These are phyloP conservation scores for Opisthograptis luteolata DNA, from an alignment of 2,888 invertebrate species.

Conservation along the genomic window DNA sequence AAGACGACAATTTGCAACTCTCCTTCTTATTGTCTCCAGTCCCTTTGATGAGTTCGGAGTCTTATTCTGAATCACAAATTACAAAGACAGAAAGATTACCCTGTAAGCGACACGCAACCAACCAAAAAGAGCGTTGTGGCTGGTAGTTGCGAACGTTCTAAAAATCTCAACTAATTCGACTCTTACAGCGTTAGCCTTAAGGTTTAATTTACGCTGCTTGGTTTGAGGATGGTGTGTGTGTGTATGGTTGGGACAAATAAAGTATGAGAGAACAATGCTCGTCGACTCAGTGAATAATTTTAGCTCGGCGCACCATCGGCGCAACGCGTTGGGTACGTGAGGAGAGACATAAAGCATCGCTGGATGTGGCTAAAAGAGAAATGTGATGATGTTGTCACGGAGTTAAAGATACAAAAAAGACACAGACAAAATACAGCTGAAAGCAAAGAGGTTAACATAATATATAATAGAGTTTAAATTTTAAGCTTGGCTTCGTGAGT, in stretches of 20 bases:
- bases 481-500: too few species aligned
- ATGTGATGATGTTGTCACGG: conserved; percentile 3
- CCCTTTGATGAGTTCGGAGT: conserved; percentile 56
- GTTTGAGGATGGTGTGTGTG: conserved; percentile 17
- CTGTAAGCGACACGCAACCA: conserved; percentile 67
- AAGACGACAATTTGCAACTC: conserved; percentile 32
- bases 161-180: conserved; percentile 2
- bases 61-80: conserved; percentile 74
- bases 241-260: conserved; percentile 66
- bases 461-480: too few species aligned
- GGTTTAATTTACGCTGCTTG: conserved; percentile 12
- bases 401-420: conserved; percentile 2
- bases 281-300: conserved; percentile 80
- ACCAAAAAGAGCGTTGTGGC: conserved; percentile 63
- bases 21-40: conserved; percentile 39
- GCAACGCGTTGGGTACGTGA: conserved; percentile 54
- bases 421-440: not conserved
- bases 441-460: too few species aligned
- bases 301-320: conserved; percentile 69
- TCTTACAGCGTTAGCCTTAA: not conserved
- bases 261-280: conserved; percentile 80
- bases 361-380: conserved; percentile 44
- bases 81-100: conserved; percentile 67
- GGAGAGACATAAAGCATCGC: conserved; percentile 37
- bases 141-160: conserved; percentile 8